phyloP scores from a whole-genome alignment of 2,797 vertebrate species.

The Tachyglossus aculeatus region DNA sequence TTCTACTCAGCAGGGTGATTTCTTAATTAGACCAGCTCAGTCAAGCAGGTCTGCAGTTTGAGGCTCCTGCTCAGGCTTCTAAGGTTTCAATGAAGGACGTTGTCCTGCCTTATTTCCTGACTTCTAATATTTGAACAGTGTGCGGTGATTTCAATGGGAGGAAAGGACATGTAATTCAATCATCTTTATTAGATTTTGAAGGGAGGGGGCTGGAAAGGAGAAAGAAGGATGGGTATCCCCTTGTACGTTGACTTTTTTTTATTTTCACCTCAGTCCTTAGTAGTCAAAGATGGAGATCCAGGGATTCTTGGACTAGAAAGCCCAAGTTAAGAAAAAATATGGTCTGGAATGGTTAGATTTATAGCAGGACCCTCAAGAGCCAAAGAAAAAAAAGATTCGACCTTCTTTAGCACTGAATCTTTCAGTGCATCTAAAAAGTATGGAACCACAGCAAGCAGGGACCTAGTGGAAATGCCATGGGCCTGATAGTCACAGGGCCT shows the following conservation, averaged over 20 bases:
- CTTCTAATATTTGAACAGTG: slow-evolving; percentile 77
- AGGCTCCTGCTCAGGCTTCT: slow-evolving; percentile 83
- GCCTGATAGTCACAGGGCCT: too few species aligned
- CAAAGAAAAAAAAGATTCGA: fast-evolving
- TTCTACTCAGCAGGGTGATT: slow-evolving; percentile 81
- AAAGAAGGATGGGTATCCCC: slow-evolving; percentile 56
- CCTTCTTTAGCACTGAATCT: neutral
- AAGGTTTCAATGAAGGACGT: slow-evolving; percentile 89
- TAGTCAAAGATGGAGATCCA: slow-evolving; percentile 36
- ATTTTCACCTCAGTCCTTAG: slow-evolving; percentile 41
- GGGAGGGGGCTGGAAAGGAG: slow-evolving; percentile 52
- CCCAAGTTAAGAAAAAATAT: neutral
- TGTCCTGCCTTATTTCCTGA: slow-evolving; percentile 90
- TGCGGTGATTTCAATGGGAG: slow-evolving; percentile 75
- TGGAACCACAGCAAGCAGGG: neutral
- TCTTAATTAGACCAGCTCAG: slow-evolving; percentile 82
- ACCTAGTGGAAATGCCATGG: too few species aligned
- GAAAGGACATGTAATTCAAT: slow-evolving; percentile 82
- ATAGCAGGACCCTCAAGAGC: neutral
- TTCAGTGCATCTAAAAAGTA: neutral
- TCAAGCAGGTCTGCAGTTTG: slow-evolving; percentile 77
- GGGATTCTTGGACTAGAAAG: neutral
- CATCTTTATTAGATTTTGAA: slow-evolving; percentile 83
- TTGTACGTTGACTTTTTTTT: slow-evolving; percentile 48
- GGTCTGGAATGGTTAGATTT: fast-evolving